Percentiles rank a stretch among this genome's conserved stretches.
phyloP scores from a whole-genome alignment of 1,140 invertebrate genomes.

The Streblospio benedicti region DNA sequence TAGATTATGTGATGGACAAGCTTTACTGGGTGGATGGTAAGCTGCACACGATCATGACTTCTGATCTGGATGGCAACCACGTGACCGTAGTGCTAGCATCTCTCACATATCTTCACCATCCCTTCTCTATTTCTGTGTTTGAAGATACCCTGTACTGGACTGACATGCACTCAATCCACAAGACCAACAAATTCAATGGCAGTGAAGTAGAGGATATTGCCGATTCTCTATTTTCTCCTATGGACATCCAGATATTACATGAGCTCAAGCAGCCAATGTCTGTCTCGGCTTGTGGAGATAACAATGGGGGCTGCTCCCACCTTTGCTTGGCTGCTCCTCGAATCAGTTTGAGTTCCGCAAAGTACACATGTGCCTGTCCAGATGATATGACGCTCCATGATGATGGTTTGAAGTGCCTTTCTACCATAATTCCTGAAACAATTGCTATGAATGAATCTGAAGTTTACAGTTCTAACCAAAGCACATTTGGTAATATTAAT shows the following conservation, averaged over 20 bases:
- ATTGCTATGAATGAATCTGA: too few species aligned
- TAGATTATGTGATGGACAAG: slow-evolving; percentile 93
- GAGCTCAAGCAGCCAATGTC: neutral
- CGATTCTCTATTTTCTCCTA: slow-evolving; percentile 66
- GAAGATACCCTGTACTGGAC: too few species aligned
- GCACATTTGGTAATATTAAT: too few species aligned
- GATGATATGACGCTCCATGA: too few species aligned
- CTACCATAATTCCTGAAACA: too few species aligned
- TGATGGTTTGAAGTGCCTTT: too few species aligned
- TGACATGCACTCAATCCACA: slow-evolving; percentile 34
- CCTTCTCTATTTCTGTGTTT: slow-evolving; percentile 71
- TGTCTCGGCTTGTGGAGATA: neutral
- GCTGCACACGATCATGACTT: slow-evolving; percentile 20
- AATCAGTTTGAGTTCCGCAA: too few species aligned
- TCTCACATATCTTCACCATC: too few species aligned
- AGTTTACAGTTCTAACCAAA: too few species aligned
- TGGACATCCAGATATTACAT: slow-evolving; percentile 76
- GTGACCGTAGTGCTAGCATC: too few species aligned
- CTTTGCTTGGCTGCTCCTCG: slow-evolving; percentile 71
- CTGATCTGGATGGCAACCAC: slow-evolving; percentile 1
- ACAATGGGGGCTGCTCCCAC: slow-evolving; percentile 52
- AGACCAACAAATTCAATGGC: neutral
- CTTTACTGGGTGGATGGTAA: slow-evolving; percentile 97
- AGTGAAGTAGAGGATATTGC: slow-evolving; percentile 48
- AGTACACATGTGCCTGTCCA: too few species aligned